Evolutionary conservation across 2,797 vertebrate species (phyloP).

Genomic region (Gadopsis bispinosus): DNA sequence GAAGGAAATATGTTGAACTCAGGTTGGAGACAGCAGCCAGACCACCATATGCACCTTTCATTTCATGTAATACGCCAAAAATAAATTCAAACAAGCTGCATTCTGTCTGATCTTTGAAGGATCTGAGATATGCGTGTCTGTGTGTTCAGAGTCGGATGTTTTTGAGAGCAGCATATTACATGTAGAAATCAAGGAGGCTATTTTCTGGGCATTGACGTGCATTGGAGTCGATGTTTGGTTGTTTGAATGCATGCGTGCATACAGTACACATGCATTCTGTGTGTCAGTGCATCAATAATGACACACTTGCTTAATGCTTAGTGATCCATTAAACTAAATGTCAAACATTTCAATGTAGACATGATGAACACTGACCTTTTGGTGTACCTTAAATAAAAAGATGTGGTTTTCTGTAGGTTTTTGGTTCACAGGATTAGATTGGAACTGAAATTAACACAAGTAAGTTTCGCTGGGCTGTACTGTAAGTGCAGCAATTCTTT

Average conservation of each 20-base stretch:
- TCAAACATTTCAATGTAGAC: constrained; percentile 7
- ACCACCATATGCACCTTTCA: not conserved
- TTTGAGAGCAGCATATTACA: not conserved
- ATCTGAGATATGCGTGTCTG: not conserved
- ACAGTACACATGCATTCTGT: not conserved
- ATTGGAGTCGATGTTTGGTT: constrained; percentile 8
- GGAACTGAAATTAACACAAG: not conserved
- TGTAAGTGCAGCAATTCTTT: not conserved
- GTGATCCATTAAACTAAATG: constrained; percentile 35
- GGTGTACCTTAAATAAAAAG: not conserved
- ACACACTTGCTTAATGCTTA: constrained; percentile 16
- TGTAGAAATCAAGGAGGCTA: not conserved
- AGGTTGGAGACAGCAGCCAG: not conserved
- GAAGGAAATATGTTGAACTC: not conserved
- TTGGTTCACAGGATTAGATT: not conserved
- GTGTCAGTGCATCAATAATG: constrained; percentile 22
- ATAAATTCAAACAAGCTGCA: not conserved
- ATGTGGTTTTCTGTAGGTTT: not conserved
- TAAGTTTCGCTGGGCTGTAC: not conserved
- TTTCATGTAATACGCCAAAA: not conserved
- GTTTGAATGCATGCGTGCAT: constrained; percentile 16
- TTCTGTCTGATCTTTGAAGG: not conserved
- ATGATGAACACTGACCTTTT: constrained; percentile 1
- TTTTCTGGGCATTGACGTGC: constrained; percentile 15
- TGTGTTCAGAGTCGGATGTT: not conserved